Percentiles rank a stretch among this genome's conserved stretches.
phyloP scores from a whole-genome alignment of 2,797 vertebrate genomes.

The Spondyliosoma cantharus region DNA sequence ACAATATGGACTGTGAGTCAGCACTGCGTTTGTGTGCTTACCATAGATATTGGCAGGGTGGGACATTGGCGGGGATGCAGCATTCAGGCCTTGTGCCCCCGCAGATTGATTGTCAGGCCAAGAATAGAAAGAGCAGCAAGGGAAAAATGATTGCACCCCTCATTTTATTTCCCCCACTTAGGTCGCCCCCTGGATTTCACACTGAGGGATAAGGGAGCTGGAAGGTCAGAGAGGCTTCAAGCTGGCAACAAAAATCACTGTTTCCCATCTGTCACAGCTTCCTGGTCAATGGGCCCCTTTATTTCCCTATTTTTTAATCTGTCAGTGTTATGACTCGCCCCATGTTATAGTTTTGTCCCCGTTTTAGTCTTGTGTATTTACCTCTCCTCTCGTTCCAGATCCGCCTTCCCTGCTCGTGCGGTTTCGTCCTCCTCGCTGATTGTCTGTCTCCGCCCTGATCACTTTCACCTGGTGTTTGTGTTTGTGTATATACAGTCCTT shows the following conservation, averaged over 20 bases:
- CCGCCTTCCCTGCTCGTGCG: too few relatives aligned
- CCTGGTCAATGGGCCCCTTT: slow-evolving; percentile 29
- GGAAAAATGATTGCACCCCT: slow-evolving; percentile 55
- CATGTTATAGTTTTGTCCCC: too few relatives aligned
- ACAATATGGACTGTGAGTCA: slow-evolving; percentile 57
- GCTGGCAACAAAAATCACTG: slow-evolving; percentile 52
- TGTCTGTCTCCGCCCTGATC: too few relatives aligned
- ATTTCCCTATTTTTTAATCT: not conserved
- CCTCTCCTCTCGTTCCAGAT: too few relatives aligned
- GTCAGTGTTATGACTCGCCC: too few relatives aligned
- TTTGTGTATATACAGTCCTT: too few relatives aligned
- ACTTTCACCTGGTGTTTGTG: too few relatives aligned
- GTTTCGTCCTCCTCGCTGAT: too few relatives aligned
- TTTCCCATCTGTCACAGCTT: slow-evolving; percentile 4
- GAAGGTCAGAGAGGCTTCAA: slow-evolving; percentile 63
- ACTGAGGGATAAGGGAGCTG: slow-evolving; percentile 23
- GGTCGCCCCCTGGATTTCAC: slow-evolving; percentile 37
- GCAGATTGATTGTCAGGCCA: slow-evolving; percentile 62
- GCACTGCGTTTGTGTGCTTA: slow-evolving; percentile 49
- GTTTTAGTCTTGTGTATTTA: too few relatives aligned
- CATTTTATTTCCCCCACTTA: slow-evolving; percentile 52
- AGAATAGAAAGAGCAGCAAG: slow-evolving; percentile 62
- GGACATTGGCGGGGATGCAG: slow-evolving; percentile 28
- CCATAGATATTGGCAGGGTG: slow-evolving; percentile 51
- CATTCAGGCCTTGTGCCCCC: slow-evolving; percentile 44